phyloP scores from a whole-genome alignment of 2,113 vertebrate species.

The Cranoglanis bouderius region DNA sequence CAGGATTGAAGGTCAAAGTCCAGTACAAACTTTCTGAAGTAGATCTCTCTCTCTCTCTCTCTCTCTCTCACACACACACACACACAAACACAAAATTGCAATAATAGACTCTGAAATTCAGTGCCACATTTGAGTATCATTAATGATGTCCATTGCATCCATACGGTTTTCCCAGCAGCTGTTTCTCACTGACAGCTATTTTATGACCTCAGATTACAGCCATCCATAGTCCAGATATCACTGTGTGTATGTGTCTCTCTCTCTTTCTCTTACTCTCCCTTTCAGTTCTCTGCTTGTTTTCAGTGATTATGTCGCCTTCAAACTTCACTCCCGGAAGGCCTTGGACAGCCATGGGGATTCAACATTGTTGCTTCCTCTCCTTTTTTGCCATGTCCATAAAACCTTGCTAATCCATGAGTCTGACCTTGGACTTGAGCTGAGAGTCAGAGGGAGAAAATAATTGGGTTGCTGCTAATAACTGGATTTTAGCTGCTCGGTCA shows the following conservation, averaged over 20 bases:
- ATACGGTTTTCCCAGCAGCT: slow-evolving; percentile 66
- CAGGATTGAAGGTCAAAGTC: slow-evolving; percentile 63
- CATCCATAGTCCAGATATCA: slow-evolving; percentile 60
- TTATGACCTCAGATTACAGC: slow-evolving; percentile 62
- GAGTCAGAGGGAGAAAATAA: slow-evolving; percentile 75
- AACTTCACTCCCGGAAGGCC: slow-evolving; percentile 71
- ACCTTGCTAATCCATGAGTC: slow-evolving; percentile 77
- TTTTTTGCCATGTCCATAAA: slow-evolving; percentile 67
- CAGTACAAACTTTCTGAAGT: slow-evolving; percentile 51
- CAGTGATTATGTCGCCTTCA: slow-evolving; percentile 70
- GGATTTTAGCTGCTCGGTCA: slow-evolving; percentile 78
- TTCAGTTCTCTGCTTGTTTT: slow-evolving; percentile 29
- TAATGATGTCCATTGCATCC: slow-evolving; percentile 63
- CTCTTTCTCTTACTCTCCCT: neutral
- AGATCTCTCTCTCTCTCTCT: slow-evolving; percentile 39
- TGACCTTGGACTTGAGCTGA: slow-evolving; percentile 76
- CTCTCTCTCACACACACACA: neutral
- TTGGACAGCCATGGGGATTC: slow-evolving; percentile 65
- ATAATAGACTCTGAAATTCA: slow-evolving; percentile 69
- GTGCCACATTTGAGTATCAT: slow-evolving; percentile 60
- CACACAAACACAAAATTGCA: slow-evolving; percentile 22
- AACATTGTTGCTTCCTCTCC: slow-evolving; percentile 71
- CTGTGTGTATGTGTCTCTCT: neutral
- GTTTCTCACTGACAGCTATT: slow-evolving; percentile 61
- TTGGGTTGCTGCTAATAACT: slow-evolving; percentile 81